Base-by-base conservation (phyloP, 2,797 vertebrate genomes). In the Toxotes lorentzi region DNA sequence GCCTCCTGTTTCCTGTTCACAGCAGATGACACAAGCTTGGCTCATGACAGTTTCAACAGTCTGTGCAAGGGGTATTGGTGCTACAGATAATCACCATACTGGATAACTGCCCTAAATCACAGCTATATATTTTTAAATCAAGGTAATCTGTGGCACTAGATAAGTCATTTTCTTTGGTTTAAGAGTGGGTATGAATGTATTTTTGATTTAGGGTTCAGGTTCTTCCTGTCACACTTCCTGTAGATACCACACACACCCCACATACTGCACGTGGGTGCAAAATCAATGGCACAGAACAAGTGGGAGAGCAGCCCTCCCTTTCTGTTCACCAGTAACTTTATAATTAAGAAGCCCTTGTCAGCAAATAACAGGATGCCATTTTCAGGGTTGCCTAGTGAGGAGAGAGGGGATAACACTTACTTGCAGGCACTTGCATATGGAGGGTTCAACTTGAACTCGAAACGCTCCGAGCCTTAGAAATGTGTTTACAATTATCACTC, bases 1-100 rank as follows among this genome's bases (percentile, higher is more conserved):
- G 86, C 88, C 85, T 88, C 79, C 83, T 69, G 73, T 78, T 93
- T 90, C 88, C 87, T 89, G 88, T 76, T 86, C 73, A 40, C 54
- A 57, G 83, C 82, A 85, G 70, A 86, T 69, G 87, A 88, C 81
- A 88, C 59, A 68, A 70, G 73, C 73, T 69, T 23, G 63, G 76
- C 71, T 75, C 77, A 32, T 30, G 45, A 54, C 47, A 1, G 13
- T 59, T 43, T 5, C 2, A 19, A n/a, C 16, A 43, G 75, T 17
- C 56, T 1, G 21, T 38, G 69, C 1, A 12, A 35, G 43, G 0
- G 64, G 8, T 13, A 63, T 51, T 50, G 21, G 3, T 48, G 70
- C 53, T 21, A 7, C 67, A 76, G 58, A 78, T 56, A 68, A 53
- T 41, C 48, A 61, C 35, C n/a, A n/a, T 9, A 7, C 45, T n/a